Evolutionary conservation across 2,888 invertebrate species (phyloP), one percentile per base, ranked within the genome.

Genomic region (Apodemia duryi): DNA sequence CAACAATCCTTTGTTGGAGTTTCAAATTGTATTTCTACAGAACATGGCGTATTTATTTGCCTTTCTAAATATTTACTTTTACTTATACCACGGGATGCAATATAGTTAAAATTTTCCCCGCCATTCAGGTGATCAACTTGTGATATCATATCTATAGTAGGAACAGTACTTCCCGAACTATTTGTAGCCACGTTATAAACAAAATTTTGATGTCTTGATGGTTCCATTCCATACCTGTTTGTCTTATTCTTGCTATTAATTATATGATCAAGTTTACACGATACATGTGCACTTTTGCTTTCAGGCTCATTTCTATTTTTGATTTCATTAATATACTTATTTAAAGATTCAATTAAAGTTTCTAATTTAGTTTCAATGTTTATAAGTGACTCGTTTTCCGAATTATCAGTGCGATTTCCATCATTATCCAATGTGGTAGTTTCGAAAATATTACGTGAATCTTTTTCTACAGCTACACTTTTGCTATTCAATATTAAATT

Each of bases 321-420:
- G 66, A 49, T 73, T 71, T 85, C 82, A 46, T 57, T 29, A 49
- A 86, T 76, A 60, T 86, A 80, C 3, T 68, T 73, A 69, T 86
- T 83, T 21, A 88, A 75, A 29, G 84, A 79, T 4, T 76, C 68
- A 52, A 85, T 78, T 51, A 88, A 72, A 51, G 29, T 69, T 61
- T 86, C 84, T 35, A 88, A 68, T 72, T 87, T 88, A 4, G 70
- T 71, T 72, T 85, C 86, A 66, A 89, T 82, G 29, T 67, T 77
- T 35, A 68, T 61, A 51, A 86, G 71, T n/a, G 78, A 73, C 62
- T 64, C 69, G 10, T 46, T 46, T 13, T 13, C 46, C 6, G 46
- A 46, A 46, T 46, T n/a, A 46, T 46, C 46, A 46, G 13, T 46
- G 46, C 13, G 13, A 46, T 46, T 46, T 46, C 71, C 38, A 63